Evolutionary conservation across 2,797 vertebrate species (phyloP), one percentile per base, ranked within the genome.

Genomic region (Gadopsis marmoratus): DNA sequence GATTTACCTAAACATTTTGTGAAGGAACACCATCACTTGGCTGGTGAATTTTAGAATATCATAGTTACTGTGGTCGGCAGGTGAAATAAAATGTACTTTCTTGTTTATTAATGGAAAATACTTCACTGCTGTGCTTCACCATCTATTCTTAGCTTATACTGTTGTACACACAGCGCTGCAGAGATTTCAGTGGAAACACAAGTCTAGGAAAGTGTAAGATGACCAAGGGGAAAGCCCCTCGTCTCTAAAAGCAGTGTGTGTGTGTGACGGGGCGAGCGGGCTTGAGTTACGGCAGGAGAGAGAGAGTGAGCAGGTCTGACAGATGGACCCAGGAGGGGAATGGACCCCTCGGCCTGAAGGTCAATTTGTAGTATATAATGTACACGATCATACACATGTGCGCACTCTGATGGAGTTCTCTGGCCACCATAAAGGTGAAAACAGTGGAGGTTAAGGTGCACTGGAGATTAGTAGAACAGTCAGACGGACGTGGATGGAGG

Each of bases 221-320:
- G 77, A 87, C 66, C 58, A 53, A 81, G 71, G 92, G 93, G 91
- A 91, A 94, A 93, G 60, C 89, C 93, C 93, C 88, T 58, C 2
- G 13, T 70, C 86, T 81, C 87, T 90, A 82, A 90, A 86, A 86
- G 84, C 53, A 66, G 78, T 50, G 41, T 12, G 53, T 58, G 76
- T 78, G 86, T 75, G 77, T 70, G 84, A 74, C 35, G 1, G 61
- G 63, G 62, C 14, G 81, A 82, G 78, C 19, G 3, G 54, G 86
- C 75, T 90, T 90, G 60, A 84, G 88, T 93, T 93, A 93, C 89
- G 11, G 62, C 74, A 76, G 71, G 50, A 79, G 82, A 82, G 76
- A 70, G 76, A 62, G 82, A 35, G 35, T 21, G 81, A 85, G 85
- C 62, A 35, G 73, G 85, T 82, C 86, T 61, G 61, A 87, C 89